Evolutionary conservation across 2,113 vertebrate species (phyloP).

Genomic region (Lampris megalopsis): DNA sequence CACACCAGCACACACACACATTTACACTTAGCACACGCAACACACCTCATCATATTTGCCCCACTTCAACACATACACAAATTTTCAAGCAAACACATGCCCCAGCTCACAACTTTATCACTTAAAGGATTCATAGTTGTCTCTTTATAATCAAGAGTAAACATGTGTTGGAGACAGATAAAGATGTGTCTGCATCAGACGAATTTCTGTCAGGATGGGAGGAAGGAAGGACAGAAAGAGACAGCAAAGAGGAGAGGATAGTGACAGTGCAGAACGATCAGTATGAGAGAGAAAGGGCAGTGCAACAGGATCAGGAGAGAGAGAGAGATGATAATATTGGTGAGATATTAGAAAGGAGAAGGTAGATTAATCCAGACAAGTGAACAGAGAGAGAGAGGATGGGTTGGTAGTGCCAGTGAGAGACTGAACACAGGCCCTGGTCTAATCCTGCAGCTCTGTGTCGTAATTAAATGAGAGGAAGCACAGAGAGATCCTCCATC

Average conservation of each 20-base stretch:
- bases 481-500: constrained; percentile 74
- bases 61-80: constrained; percentile 77
- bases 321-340: constrained; percentile 65
- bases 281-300: constrained; percentile 69
- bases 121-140: constrained; percentile 83
- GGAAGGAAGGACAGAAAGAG: constrained; percentile 63
- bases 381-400: constrained; percentile 47
- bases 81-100: constrained; percentile 80
- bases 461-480: constrained; percentile 81
- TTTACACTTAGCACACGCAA: constrained; percentile 65
- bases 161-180: constrained; percentile 80
- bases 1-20: constrained; percentile 67
- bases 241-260: constrained; percentile 42
- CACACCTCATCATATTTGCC: constrained; percentile 65
- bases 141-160: constrained; percentile 82
- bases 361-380: constrained; percentile 71
- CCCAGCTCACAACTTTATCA: constrained; percentile 78
- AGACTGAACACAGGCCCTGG: constrained; percentile 83
- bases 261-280: constrained; percentile 49
- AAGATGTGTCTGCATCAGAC: constrained; percentile 78
- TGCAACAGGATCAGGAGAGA: constrained; percentile 69
- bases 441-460: constrained; percentile 83
- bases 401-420: constrained; percentile 69
- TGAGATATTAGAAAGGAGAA: constrained; percentile 74
- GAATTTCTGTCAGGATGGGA: constrained; percentile 75